A percentile compares a stretch with the other conserved stretches of the same genome.
Conservation (phyloP, 2,113 vertebrate genomes). For the Garra rufa region DNA sequence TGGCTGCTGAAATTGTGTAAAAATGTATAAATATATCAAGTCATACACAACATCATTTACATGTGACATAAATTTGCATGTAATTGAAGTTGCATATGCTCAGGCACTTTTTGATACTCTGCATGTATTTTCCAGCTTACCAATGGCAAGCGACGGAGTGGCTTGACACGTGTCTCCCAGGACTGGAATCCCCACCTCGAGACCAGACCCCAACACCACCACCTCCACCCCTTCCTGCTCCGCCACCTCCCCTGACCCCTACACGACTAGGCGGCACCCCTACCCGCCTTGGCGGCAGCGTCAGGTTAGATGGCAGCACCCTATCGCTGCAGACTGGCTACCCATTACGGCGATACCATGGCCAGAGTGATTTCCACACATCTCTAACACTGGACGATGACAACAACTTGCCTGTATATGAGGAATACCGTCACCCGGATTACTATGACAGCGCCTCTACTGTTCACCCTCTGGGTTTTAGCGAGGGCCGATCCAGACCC, state of each 20-base stretch:
- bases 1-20: neutral
- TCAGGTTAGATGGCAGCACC: constrained; percentile 58
- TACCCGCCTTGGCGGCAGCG: constrained; percentile 26
- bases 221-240: constrained; percentile 65
- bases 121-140: constrained; percentile 78
- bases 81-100: neutral
- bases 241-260: constrained; percentile 24
- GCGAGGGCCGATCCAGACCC: constrained; percentile 14
- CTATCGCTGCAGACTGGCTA: constrained; percentile 73
- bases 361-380: constrained; percentile 74
- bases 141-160: constrained; percentile 91
- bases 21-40: neutral
- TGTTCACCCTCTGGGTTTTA: constrained; percentile 75
- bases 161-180: constrained; percentile 80
- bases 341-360: constrained; percentile 50
- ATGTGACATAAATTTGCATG: neutral
- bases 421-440: constrained; percentile 81
- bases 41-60: neutral
- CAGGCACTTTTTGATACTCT: neutral
- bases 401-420: constrained; percentile 82
- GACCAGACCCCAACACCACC: constrained; percentile 76
- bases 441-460: constrained; percentile 85
- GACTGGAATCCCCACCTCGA: constrained; percentile 83
- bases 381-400: constrained; percentile 71
- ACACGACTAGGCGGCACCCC: constrained; percentile 8